Conservation (phyloP, 2,113 vertebrate genomes). For the Oreochromis niloticus region DNA sequence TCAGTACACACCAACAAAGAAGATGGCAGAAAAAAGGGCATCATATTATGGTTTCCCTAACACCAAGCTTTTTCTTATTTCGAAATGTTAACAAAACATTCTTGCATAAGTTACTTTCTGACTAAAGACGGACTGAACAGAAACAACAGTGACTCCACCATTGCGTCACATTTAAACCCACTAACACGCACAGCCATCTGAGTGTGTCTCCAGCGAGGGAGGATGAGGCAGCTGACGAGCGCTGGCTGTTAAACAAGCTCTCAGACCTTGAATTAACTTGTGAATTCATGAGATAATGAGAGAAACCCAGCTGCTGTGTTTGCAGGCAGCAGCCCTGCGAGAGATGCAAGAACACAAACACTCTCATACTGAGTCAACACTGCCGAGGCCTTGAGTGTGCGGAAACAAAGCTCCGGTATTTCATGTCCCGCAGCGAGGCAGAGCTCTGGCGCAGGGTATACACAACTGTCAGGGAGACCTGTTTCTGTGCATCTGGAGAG, state of each 20-base stretch:
- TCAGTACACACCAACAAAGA: not conserved
- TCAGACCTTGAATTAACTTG: not conserved
- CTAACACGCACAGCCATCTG: not conserved
- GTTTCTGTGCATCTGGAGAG: not conserved
- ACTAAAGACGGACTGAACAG: not conserved
- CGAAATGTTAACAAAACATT: not conserved
- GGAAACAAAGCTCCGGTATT: not conserved
- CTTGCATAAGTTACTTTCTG: not conserved
- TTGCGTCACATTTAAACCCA: not conserved
- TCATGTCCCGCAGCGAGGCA: not conserved
- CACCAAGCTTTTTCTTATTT: not conserved
- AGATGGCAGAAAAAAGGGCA: not conserved
- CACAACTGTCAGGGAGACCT: not conserved
- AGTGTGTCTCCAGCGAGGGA: not conserved
- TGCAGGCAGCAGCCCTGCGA: not conserved
- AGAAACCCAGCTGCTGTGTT: not conserved
- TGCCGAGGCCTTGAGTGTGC: not conserved
- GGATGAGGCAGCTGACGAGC: not conserved
- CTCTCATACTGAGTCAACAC: conserved; percentile 6
- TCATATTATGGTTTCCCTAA: not conserved
- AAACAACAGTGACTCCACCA: not conserved
- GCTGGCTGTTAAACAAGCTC: not conserved
- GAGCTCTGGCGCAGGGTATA: not conserved
- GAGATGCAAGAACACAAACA: not conserved
- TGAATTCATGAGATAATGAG: not conserved